These are phyloP conservation scores for Atethmia centrago DNA, from an alignment of 2,888 invertebrate species.

Conservation along the genomic window DNA sequence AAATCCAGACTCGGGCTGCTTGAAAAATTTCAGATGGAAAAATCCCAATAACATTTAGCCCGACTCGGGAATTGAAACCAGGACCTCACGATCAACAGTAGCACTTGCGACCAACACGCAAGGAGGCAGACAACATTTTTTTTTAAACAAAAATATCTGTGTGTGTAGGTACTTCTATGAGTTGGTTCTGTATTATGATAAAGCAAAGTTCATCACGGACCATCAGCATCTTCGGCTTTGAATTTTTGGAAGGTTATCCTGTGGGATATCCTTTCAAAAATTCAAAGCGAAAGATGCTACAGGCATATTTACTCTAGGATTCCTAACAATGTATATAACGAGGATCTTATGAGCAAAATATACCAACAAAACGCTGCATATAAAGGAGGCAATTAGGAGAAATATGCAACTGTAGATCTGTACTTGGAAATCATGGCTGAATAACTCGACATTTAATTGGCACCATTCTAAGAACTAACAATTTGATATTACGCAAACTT, in stretches of 20 bases:
- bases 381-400: constrained; percentile 27
- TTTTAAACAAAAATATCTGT: no score
- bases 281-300: neutral
- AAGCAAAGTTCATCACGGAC: neutral
- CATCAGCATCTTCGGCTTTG: no score
- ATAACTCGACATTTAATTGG: constrained; percentile 50
- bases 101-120: no score
- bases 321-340: constrained; percentile 7
- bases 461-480: constrained; percentile 28
- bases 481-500: constrained; percentile 34
- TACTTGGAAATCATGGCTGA: constrained; percentile 36
- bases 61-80: no score
- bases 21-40: no score
- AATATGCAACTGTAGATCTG: constrained; percentile 15
- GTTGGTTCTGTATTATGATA: no score
- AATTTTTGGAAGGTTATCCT: no score
- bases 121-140: no score
- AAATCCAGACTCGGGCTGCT: no score
- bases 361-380: constrained; percentile 25
- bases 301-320: neutral
- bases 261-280: neutral
- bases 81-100: no score
- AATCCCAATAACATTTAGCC: no score
- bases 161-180: no score
- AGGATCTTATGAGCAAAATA: neutral